These are phyloP conservation scores for Nematostella vectensis DNA, from an alignment of 92 coral and sea anemone genomes.

Conservation along the genomic window DNA sequence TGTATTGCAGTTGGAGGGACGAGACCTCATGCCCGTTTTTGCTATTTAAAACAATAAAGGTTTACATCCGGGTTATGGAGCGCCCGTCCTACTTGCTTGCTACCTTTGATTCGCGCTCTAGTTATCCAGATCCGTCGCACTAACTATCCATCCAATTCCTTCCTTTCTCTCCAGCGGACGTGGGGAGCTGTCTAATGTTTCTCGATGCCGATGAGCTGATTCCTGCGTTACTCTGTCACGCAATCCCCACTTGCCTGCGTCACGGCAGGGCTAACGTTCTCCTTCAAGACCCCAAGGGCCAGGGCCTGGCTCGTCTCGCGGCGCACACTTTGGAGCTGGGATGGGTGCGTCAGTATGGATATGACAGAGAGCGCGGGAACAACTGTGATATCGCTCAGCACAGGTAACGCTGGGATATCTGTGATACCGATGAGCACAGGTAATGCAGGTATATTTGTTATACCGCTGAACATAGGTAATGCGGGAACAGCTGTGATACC, in stretches of 20 bases:
- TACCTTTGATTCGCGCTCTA: too few relatives aligned
- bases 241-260: conserved; percentile 50
- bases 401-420: too few relatives aligned
- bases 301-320: conserved; percentile 85
- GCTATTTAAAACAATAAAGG: too few relatives aligned
- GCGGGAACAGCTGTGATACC: too few relatives aligned
- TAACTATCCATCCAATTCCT: not conserved
- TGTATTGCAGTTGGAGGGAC: too few relatives aligned
- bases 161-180: conserved; percentile 43
- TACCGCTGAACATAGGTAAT: too few relatives aligned
- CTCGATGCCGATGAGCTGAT: conserved; percentile 50
- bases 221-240: conserved; percentile 51
- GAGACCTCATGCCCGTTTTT: too few relatives aligned
- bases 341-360: conserved; percentile 51
- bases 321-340: conserved; percentile 84
- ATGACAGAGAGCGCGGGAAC: conserved; percentile 26
- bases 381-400: conserved; percentile 38
- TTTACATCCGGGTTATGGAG: too few relatives aligned
- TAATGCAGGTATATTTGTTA: too few relatives aligned
- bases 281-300: conserved; percentile 82
- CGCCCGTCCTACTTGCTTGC: too few relatives aligned
- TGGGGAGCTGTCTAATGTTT: conserved; percentile 56
- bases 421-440: too few relatives aligned
- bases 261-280: conserved; percentile 57
- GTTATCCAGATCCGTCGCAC: too few relatives aligned